Evolutionary conservation across 2,113 vertebrate species (phyloP), one percentile per base, ranked within the genome.

Genomic region (Passer montanus): DNA sequence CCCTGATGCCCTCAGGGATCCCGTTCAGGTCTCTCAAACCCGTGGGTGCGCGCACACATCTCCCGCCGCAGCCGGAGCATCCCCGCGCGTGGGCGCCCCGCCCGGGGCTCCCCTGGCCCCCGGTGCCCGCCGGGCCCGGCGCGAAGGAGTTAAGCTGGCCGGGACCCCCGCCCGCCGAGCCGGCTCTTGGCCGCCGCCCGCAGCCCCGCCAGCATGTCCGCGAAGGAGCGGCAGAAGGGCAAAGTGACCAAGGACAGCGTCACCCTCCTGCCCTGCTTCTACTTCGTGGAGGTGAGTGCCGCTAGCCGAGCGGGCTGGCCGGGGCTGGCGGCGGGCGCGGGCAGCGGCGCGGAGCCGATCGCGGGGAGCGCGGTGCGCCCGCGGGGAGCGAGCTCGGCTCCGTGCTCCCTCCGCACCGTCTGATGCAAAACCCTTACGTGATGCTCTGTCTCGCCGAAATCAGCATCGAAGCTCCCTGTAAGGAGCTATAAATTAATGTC

Each of bases 251-350:
- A 99, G 98, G 99, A 99, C 96, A 99, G 99, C 91, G 98, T 99
- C 95, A 99, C 99, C 76, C 98, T 99, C 92, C 97, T 99, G 96
- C 99, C 99, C 78, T 99, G 99, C 96, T 99, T 99, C 97, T 99
- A 99, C 96, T 99, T 99, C 87, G 99, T 99, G 15, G 99, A 99
- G 99, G 99, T 99, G 96, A 98, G 99, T 98, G 86, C 27, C 39
- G 67, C 56, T 20, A 20, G 58, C 44, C 28, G 17, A 41, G 73
- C 37, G 79, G 72, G 73, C 63, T 77, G 53, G 16, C 56, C 28
- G 86, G 31, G 53, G 39, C 27, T 28, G n/a, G 63, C 27, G 31
- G 72, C 30, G 73, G 70, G 37, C 22, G 77, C 52, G 53, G 66
- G 50, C 33, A 52, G 33, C 11, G 76, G 59, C 26, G 11, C 60